phyloP scores from a whole-genome alignment of 2,797 vertebrate genomes.

The Cottoperca gobio region DNA sequence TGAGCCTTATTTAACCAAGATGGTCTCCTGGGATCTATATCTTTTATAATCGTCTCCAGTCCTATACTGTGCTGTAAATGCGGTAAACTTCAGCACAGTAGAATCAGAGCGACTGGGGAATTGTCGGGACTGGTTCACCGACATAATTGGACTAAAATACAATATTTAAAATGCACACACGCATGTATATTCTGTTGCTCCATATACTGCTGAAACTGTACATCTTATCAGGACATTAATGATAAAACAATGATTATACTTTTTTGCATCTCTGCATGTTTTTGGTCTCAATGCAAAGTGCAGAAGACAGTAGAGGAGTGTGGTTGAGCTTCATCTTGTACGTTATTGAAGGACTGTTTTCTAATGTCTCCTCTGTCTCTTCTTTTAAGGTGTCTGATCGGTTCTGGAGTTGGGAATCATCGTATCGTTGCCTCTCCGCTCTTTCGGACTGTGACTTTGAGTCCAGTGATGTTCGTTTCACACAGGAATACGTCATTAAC shows the following conservation, averaged over 20 bases:
- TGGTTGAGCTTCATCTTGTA: neutral
- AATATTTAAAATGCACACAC: neutral
- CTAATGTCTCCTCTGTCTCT: conserved; percentile 23
- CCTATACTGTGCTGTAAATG: neutral
- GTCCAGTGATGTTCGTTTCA: conserved; percentile 5
- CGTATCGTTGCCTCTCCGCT: neutral
- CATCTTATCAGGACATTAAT: neutral
- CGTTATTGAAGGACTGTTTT: neutral
- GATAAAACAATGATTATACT: neutral
- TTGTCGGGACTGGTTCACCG: neutral
- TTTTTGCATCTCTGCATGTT: neutral
- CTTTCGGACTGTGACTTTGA: conserved; percentile 18
- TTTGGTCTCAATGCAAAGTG: neutral
- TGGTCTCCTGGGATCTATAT: conserved; percentile 12
- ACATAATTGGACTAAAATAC: conserved; percentile 11
- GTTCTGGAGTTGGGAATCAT: conserved; percentile 10
- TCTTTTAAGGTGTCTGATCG: conserved; percentile 44
- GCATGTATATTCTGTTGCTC: neutral
- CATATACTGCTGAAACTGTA: neutral
- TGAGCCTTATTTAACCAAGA: neutral
- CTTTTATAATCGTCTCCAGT: neutral
- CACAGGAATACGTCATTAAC: conserved; percentile 8
- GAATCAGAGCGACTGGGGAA: conserved; percentile 19
- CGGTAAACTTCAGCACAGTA: conserved; percentile 19
- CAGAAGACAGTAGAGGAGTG: neutral